Base-by-base conservation (phyloP, 2,888 invertebrate species). In the Campoplex capitator region DNA sequence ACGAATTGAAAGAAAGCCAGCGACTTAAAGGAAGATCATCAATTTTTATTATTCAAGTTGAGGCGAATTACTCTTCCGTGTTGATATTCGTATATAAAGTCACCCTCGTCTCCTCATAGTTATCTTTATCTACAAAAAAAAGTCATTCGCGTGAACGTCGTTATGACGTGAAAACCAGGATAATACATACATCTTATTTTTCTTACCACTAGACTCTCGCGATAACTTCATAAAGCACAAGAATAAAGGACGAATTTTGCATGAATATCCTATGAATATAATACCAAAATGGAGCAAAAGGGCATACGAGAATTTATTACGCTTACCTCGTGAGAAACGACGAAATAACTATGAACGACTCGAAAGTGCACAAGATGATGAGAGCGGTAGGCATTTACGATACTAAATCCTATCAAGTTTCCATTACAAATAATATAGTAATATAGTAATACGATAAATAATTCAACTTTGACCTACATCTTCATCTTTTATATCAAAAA, bases 191-290 rank as follows among this genome's bases (percentile, higher is more conserved):
- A 56, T 54, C 78, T 18, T 56, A 35, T 68, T 78, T 42, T 42
- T 28, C 38, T 68, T 45, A 18, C 78, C 56, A 56, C 56, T 42
- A 35, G 42, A 78, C 51, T 78, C 68, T 70, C 68, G 68, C 67
- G 18, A 35, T 56, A 78, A 68, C 56, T 70, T 56, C 68, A 68
- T 56, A 76, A 81, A 74, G 75, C 67, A 28, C 28, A 75, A 58
- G 42, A 80, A 48, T 75, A 51, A 48, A 65, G 75, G 18, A 82
- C 35, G 75, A 80, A 80, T 62, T 71, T 56, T 38, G 51, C 75
- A 75, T 82, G 68, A 82, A 82, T 75, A 75, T 68, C 62, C 67
- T 75, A 68, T 82, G 82, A 76, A 82, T 75, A 78, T 68, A 68
- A 67, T 68, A 32, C 71, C 48, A 48, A 62, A 58, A 32, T 54